Evolutionary conservation across 2,888 invertebrate genomes (phyloP), one percentile per base, ranked within the genome.

Genomic region (Byasa hedistus): DNA sequence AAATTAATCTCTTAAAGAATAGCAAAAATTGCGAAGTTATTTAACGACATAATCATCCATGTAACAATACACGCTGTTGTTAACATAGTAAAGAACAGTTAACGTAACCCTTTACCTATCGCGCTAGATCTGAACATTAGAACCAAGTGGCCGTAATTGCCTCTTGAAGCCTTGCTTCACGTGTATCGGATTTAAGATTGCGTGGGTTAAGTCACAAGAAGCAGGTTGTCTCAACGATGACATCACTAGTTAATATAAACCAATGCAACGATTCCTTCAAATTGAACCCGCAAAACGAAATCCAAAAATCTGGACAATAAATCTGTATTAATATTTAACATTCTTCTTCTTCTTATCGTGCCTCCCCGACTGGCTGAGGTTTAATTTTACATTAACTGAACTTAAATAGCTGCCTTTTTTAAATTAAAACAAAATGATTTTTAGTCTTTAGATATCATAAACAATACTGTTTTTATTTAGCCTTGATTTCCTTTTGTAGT

Each of bases 141-240:
- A 66, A 69, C 74, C 70, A 75, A 78, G 77, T 76, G 76, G 72
- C 71, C 74, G 69, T 78, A 80, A 79, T 79, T 79, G 74, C 73
- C 65, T 69, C 65, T 68, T 68, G 69, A 70, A 75, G 73, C 68
- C 69, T 72, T 71, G 72, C 73, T 74, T 72, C 69, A 69, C 70
- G 68, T 70, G 70, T 70, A 72, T 66, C 65, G 61, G 63, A 68
- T 66, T 65, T 32, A 60, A 63, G 32, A 59, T 58, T 55, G 69
- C 69, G 60, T 69, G 72, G 69, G 55, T 48, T 62, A 73, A 72
- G 68, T 65, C 56, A 70, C 12, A 59, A 66, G 69, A 51, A 39
- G 21, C 51, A 27, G 24, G 36, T 57, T 61, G 44, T 58, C 58
- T 44, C 7, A 17, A 57, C 21, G 51, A 48, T 48, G 57, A 61